Base-by-base conservation (phyloP, 1,140 invertebrate species). In the Steinernema feltiae region DNA sequence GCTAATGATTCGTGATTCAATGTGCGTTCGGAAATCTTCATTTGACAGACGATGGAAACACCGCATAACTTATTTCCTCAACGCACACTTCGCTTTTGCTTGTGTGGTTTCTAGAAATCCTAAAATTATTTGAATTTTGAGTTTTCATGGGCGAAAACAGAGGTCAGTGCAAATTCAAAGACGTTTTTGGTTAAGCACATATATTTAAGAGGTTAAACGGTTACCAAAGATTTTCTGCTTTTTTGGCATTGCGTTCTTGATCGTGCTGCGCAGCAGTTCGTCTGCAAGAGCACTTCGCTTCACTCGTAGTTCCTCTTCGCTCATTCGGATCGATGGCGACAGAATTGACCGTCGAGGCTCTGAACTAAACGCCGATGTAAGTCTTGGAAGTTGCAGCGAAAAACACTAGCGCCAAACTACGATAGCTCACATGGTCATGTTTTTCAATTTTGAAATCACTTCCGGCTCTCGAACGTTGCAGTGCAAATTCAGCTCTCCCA, bases 211-310 rank as follows among this genome's bases (percentile, higher is more conserved):
- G n/a, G n/a, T 30, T n/a, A 24, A 71, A 3, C 76, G 29, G 35
- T 63, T 75, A 81, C 81, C 81, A 73, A 83, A 78, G 29, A 83
- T 69, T 48, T 85, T 85, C 70, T 83, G 82, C 63, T 77, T 77
- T 48, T 82, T 82, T n/a, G 31, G 27, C 29, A 46, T 35, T 17
- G 81, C 77, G 30, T 30, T 72, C 69, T 82, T 80, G 71, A 81
- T 82, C 30, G 77, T 63, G 24, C 24, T 53, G 32, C 79, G 77
- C n/a, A 82, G 32, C 24, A 84, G 46, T 70, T 82, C 77, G 29
- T 82, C 74, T n/a, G 80, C 80, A 18, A 83, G 21, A 12, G 73
- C 63, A 53, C 76, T 63, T 21, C 82, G n/a, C 70, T 82, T 82
- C n/a, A 72, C 76, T 30, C 82, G 46, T 15, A 84, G 41, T 77